These are phyloP conservation scores for Promerops cafer DNA, from an alignment of 2,113 vertebrate species.

Conservation along the genomic window DNA sequence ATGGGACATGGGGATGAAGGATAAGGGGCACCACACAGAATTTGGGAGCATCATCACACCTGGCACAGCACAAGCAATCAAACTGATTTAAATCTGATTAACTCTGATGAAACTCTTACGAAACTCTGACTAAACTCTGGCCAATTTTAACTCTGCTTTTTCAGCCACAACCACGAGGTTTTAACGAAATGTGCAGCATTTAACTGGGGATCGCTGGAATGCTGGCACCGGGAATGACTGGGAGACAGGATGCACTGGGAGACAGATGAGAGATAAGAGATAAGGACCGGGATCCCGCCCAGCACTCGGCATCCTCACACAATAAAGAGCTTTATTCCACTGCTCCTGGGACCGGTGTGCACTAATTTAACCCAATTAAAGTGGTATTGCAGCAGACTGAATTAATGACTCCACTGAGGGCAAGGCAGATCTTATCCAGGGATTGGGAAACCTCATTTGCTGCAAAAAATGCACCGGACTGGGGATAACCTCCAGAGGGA, in stretches of 20 bases:
- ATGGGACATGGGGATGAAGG: neutral
- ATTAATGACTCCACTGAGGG: constrained; percentile 53
- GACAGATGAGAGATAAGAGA: constrained; percentile 8
- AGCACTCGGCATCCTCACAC: neutral
- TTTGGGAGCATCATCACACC: neutral
- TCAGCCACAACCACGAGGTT: neutral
- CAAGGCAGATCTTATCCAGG: constrained; percentile 40
- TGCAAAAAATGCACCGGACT: neutral
- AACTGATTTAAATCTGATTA: neutral
- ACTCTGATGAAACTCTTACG: neutral
- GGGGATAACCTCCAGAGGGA: constrained; percentile 7
- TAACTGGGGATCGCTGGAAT: neutral
- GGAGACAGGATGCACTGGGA: constrained; percentile 39
- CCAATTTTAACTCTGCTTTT: neutral
- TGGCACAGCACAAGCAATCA: neutral
- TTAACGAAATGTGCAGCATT: neutral
- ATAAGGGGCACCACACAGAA: rapidly evolving
- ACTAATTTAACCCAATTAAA: constrained; percentile 29
- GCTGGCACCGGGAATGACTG: neutral
- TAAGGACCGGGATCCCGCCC: constrained; percentile 15
- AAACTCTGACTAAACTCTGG: neutral
- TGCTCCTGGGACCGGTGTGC: neutral
- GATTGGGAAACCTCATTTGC: neutral
- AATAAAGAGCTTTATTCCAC: constrained; percentile 35
- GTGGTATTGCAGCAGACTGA: constrained; percentile 12